Evolutionary conservation across 2,113 vertebrate genomes (phyloP).

Genomic region (Lepus europaeus): DNA sequence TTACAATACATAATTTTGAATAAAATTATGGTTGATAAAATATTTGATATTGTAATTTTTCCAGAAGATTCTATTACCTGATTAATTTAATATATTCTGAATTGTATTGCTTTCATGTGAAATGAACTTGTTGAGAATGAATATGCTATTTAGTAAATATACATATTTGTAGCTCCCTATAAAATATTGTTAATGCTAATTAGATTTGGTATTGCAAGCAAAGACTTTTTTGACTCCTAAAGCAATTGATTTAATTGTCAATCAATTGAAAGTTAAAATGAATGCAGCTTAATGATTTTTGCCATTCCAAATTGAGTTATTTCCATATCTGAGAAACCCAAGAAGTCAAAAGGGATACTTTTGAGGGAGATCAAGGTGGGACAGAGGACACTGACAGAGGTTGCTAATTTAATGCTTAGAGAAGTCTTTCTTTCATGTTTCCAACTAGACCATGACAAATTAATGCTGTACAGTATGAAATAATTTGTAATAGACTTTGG

Average conservation of each 20-base stretch:
- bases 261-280: background rate
- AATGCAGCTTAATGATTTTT: conserved; percentile 17
- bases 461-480: background rate
- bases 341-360: background rate
- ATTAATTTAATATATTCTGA: background rate
- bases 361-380: no score
- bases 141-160: background rate
- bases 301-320: background rate
- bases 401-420: background rate
- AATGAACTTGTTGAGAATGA: conserved; percentile 24
- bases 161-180: background rate
- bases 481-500: background rate
- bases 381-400: background rate
- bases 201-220: background rate
- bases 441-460: background rate
- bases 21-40: background rate
- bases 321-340: conserved; percentile 29
- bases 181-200: background rate
- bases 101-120: background rate
- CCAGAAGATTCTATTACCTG: background rate
- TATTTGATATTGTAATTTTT: background rate
- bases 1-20: background rate
- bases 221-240: background rate
- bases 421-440: background rate
- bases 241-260: conserved; percentile 17